These are phyloP conservation scores for Palaemon carinicauda DNA, from an alignment of 1,140 invertebrate species.

Conservation along the genomic window DNA sequence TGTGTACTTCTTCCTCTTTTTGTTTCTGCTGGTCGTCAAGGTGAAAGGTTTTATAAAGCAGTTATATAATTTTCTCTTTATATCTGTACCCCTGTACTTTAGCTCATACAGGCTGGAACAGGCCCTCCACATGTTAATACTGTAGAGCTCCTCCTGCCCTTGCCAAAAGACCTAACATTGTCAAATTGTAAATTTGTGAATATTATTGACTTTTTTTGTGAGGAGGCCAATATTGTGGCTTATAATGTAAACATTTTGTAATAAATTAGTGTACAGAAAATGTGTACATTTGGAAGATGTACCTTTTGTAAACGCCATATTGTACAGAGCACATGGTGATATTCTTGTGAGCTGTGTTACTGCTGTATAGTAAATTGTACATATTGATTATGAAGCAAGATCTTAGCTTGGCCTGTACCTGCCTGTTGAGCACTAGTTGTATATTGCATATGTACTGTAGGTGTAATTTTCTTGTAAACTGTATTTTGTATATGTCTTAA, in stretches of 20 bases:
- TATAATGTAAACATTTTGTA: slow-evolving; percentile 60
- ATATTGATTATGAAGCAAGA: slow-evolving; percentile 60
- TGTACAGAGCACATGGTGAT: slow-evolving; percentile 60
- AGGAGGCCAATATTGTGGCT: slow-evolving; percentile 50
- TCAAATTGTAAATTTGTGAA: slow-evolving; percentile 61
- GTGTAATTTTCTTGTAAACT: slow-evolving; percentile 58
- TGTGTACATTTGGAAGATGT: slow-evolving; percentile 60
- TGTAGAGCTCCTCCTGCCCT: slow-evolving; percentile 57
- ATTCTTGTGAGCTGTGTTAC: slow-evolving; percentile 60
- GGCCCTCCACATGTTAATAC: slow-evolving; percentile 58
- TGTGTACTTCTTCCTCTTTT: background rate
- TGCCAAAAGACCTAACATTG: slow-evolving; percentile 57
- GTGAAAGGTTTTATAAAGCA: slow-evolving; percentile 10
- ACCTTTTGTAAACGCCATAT: slow-evolving; percentile 59
- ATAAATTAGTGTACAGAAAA: slow-evolving; percentile 61
- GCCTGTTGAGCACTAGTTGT: slow-evolving; percentile 57
- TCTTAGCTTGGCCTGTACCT: slow-evolving; percentile 60
- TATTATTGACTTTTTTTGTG: slow-evolving; percentile 58
- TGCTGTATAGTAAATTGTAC: slow-evolving; percentile 60
- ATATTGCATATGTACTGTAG: slow-evolving; percentile 50
- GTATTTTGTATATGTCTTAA: slow-evolving; percentile 57
- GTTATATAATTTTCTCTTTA: slow-evolving; percentile 48
- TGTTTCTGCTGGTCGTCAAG: background rate
- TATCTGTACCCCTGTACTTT: slow-evolving; percentile 51
- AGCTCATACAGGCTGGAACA: slow-evolving; percentile 58